Evolutionary conservation across 2,797 vertebrate genomes (phyloP), one percentile per base, ranked within the genome.

Genomic region (Chelon labrosus): DNA sequence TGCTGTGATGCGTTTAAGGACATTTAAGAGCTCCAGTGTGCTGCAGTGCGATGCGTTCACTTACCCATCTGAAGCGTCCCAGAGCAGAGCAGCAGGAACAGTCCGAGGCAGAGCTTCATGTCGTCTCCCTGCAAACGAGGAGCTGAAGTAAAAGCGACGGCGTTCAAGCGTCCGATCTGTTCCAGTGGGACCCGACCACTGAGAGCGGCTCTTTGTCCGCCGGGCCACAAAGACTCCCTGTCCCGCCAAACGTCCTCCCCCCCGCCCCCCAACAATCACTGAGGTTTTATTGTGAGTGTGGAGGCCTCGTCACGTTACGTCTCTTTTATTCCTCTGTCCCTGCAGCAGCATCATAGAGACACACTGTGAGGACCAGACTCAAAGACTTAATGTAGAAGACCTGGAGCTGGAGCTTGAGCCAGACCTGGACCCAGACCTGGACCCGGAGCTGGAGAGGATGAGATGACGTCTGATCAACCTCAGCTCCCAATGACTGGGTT

Each of bases 101-200:
- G 72, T n/a, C 85, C 83, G 8, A 86, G 77, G 62, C 68, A 60
- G 78, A 10, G 74, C 82, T 79, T 80, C 93, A 93, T 93, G 70
- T 73, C 55, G 70, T 65, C 58, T 65, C 62, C 56, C 72, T 62
- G 35, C 54, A 60, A 3, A 49, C 22, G 19, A 44, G 3, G 14
- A 61, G 20, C 46, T 66, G 74, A 20, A 62, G 38, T 16, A 0
- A 56, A 31, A 35, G 25, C 4, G 25, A 27, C 25, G 25, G 25
- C 25, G 25, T 5, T 10, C n/a, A 4, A 9, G 47, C 47, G 42
- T 16, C 13, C 42, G 42, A 7, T 44, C 13, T 17, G 42, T 44
- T 50, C 47, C 47, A 19, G 6, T 20, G 47, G 7, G 8, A 9
- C 47, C 19, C 16, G 46, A 17, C 9, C n/a, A 19, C 47, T 50